Evolutionary conservation across 2,888 invertebrate genomes (phyloP).

Genomic region (Drosophila parthenogenetica): DNA sequence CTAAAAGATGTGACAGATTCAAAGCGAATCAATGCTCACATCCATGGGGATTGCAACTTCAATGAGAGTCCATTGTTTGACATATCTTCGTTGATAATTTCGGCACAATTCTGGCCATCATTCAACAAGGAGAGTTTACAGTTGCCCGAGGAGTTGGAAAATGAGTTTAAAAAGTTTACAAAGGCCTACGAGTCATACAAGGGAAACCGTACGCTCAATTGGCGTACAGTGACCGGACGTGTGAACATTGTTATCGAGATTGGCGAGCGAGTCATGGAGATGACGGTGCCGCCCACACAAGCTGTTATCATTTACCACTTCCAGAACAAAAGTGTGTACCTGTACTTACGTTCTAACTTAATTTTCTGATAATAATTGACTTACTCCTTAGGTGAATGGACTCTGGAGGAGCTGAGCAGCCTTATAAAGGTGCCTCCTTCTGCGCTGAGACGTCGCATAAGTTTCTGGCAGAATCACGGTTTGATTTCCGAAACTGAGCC

Average conservation of each 20-base stretch:
- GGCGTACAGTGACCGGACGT: constrained; percentile 97
- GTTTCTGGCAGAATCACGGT: constrained; percentile 98
- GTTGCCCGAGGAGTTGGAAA: constrained; percentile 91
- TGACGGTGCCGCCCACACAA: constrained; percentile 96
- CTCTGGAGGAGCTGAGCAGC: constrained; percentile 93
- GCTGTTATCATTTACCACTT: constrained; percentile 97
- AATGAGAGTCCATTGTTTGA: constrained; percentile 87
- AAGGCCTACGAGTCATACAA: constrained; percentile 95
- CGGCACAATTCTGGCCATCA: constrained; percentile 99
- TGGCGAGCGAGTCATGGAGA: constrained; percentile 91
- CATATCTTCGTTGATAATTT: constrained; percentile 95
- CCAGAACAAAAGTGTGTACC: constrained; percentile 90
- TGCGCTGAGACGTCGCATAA: constrained; percentile 93
- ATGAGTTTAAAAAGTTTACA: constrained; percentile 93
- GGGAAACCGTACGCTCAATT: constrained; percentile 95
- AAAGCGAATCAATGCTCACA: constrained; percentile 94
- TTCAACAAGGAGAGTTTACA: constrained; percentile 97
- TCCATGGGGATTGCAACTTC: constrained; percentile 89
- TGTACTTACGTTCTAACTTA: no score
- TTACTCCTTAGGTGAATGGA: constrained; percentile 89
- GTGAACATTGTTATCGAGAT: constrained; percentile 96
- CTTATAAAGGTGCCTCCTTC: constrained; percentile 95
- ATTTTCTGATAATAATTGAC: neutral
- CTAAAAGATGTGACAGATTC: constrained; percentile 98
- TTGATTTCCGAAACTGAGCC: constrained; percentile 91